Conservation (phyloP, 2,888 invertebrate species). For the Parnassius apollo region DNA sequence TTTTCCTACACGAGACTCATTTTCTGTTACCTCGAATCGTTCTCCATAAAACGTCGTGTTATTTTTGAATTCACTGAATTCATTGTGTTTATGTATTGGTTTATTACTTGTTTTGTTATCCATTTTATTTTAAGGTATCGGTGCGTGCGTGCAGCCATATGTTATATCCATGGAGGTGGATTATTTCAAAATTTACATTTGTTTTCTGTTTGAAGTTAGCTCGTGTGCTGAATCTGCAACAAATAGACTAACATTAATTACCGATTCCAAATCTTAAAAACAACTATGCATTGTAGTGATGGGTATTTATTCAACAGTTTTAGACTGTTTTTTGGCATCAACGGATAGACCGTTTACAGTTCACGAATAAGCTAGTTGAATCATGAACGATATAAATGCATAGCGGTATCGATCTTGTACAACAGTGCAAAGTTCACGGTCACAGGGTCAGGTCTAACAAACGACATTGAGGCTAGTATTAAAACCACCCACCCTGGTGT, state of each 20-base stretch:
- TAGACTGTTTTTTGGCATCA: too few relatives aligned
- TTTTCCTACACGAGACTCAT: neutral
- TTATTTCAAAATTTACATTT: slow-evolving; percentile 24
- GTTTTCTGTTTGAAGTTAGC: slow-evolving; percentile 22
- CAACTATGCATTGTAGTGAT: too few relatives aligned
- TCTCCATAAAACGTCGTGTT: slow-evolving; percentile 21
- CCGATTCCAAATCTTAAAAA: neutral
- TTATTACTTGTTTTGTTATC: slow-evolving; percentile 25
- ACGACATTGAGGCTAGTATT: too few relatives aligned
- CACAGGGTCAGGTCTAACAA: too few relatives aligned
- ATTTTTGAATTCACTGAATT: slow-evolving; percentile 21
- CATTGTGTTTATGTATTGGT: slow-evolving; percentile 28
- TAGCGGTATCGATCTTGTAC: too few relatives aligned
- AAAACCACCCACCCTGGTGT: too few relatives aligned
- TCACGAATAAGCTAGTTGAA: neutral
- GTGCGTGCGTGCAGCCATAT: slow-evolving; percentile 30
- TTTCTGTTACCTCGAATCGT: slow-evolving; percentile 20
- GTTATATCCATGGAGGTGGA: slow-evolving; percentile 30
- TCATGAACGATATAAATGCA: neutral
- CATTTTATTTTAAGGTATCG: slow-evolving; percentile 32
- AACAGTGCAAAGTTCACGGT: too few relatives aligned
- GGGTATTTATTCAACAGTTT: too few relatives aligned
- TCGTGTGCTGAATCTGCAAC: slow-evolving; percentile 31
- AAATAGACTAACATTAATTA: slow-evolving; percentile 21
- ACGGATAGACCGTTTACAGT: too few relatives aligned